A percentile compares a stretch with the other conserved stretches of the same genome.
Conservation (phyloP, 2,888 invertebrate genomes). For the Deilephila elpenor region DNA sequence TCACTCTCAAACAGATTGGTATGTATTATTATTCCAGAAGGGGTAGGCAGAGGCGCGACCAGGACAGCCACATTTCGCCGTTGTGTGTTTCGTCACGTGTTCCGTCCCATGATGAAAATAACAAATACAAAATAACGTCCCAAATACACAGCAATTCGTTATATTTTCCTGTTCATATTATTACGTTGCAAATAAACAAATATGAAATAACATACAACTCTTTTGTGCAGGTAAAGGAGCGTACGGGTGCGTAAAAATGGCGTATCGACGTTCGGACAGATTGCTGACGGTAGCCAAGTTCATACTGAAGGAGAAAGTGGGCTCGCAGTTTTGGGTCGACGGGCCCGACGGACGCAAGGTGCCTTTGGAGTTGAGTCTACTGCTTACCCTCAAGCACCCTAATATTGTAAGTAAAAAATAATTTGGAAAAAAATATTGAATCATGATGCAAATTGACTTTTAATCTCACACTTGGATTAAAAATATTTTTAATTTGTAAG, state of each 20-base stretch:
- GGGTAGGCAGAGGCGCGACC: too few relatives aligned
- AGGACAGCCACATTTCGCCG: too few relatives aligned
- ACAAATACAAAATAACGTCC: too few relatives aligned
- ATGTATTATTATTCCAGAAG: constrained; percentile 44
- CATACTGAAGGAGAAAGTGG: constrained; percentile 88
- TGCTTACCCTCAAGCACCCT: constrained; percentile 86
- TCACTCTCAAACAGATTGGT: constrained; percentile 88
- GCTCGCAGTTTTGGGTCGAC: constrained; percentile 86
- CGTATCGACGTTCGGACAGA: constrained; percentile 85
- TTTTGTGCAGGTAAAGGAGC: constrained; percentile 84
- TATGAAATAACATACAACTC: constrained; percentile 8
- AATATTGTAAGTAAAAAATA: constrained; percentile 84
- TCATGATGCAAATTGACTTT: too few relatives aligned
- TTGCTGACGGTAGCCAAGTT: constrained; percentile 89
- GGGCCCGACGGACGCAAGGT: constrained; percentile 81
- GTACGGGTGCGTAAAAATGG: constrained; percentile 89
- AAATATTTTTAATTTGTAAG: too few relatives aligned
- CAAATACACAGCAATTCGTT: too few relatives aligned
- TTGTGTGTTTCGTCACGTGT: too few relatives aligned
- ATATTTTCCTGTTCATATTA: too few relatives aligned
- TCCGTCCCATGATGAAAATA: too few relatives aligned
- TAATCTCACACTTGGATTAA: too few relatives aligned
- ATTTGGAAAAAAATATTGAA: background rate
- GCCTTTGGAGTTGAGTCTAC: constrained; percentile 88
- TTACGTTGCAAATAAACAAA: background rate